Base-by-base conservation (phyloP, 1,140 invertebrate species). In the Aphaenogaster floridana region DNA sequence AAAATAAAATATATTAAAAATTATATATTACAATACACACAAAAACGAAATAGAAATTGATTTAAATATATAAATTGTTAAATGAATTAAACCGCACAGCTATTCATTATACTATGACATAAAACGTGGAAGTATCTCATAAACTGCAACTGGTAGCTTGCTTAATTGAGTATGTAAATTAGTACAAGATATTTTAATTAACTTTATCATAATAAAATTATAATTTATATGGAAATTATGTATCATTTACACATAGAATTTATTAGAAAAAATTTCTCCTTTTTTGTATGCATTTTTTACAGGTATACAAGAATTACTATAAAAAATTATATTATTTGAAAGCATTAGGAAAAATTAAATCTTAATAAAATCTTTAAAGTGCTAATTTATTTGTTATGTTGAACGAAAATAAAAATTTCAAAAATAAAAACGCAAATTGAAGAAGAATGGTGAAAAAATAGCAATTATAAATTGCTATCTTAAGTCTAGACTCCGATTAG, bases 401-500 rank as follows among this genome's bases (percentile, higher is more conserved):
- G 8, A 64, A 64, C 15, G 5, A 17, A 64, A 64, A 17, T 15
- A 36, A 3, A 17, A 36, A 36, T 36, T 36, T 64, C 2, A 64
- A 5, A 63, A 36, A n/a, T 42, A 3, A 42, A 42, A 45, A 42
- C 6, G 64, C 17, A 3, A 66, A 42, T 66, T 9, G 4, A 42
- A 63, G 9, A 34, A n/a, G 42, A 42, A n/a, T 42, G 1, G 21
- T 17, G 9, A 9, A 64, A 15, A 21, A 68, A 42, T 45, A 45
- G 1, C 4, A 68, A 68, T 66, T n/a, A 42, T 7, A 42, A 66
- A 8, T 42, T 21, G 8, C 9, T 66, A 21, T 21, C 36, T 64
- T 68, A 68, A 68, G 57, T 36, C 17, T 34, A 63, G 64, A 68
- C 21, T 68, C 64, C 45, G 39, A 68, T 42, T 66, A 68, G 17